These are phyloP conservation scores for Odocoileus virginianus DNA, from an alignment of 2,113 vertebrate genomes.

Conservation along the genomic window DNA sequence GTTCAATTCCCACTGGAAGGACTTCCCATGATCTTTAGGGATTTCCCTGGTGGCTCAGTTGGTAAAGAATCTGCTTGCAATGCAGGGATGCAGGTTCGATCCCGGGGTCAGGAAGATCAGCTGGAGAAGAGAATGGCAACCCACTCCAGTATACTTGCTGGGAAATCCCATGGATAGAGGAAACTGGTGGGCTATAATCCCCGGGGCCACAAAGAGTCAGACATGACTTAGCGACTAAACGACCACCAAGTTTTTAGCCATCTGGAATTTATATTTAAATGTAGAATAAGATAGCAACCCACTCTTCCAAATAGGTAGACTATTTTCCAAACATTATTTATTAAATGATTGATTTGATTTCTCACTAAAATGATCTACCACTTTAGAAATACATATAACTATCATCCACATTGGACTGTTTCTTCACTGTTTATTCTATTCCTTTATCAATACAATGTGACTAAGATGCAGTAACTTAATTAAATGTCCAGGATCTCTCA, in stretches of 20 bases:
- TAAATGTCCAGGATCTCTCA: background rate
- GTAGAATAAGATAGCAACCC: background rate
- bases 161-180: background rate
- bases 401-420: background rate
- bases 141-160: background rate
- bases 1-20: background rate
- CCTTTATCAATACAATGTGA: background rate
- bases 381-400: background rate
- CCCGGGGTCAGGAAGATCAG: rapidly evolving
- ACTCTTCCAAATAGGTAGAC: background rate
- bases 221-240: background rate
- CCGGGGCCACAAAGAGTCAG: background rate
- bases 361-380: background rate
- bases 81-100: background rate
- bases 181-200: background rate
- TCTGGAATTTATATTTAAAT: background rate
- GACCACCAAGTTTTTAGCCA: background rate
- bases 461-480: background rate
- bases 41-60: background rate
- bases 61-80: background rate
- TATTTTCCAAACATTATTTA: background rate
- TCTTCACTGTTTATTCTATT: background rate
- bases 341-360: background rate
- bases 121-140: background rate
- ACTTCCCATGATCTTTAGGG: background rate